These are phyloP conservation scores for Acrobeloides nanus DNA, from an alignment of 2,888 invertebrate genomes.

Conservation along the genomic window DNA sequence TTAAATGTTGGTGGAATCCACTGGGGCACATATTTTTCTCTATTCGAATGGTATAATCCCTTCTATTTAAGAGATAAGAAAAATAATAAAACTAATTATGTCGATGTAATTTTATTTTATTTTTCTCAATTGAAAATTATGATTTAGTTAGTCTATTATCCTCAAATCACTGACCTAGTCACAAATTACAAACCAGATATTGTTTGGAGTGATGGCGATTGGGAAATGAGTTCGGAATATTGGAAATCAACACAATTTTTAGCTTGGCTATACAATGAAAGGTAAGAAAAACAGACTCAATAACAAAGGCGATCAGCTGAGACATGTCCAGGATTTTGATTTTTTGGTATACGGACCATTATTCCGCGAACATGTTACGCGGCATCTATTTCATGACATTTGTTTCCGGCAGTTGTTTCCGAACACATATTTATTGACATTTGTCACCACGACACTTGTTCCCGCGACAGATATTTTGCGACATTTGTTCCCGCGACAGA, in stretches of 20 bases:
- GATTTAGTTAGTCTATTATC: constrained; percentile 34
- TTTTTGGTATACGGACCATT: too few species aligned
- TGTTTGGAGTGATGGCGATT: constrained; percentile 85
- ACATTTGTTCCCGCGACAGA: too few species aligned
- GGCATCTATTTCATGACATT: too few species aligned
- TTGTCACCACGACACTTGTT: too few species aligned
- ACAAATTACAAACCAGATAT: constrained; percentile 63
- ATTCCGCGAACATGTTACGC: too few species aligned
- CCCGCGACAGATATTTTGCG: too few species aligned
- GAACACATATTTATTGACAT: too few species aligned
- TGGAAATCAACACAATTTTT: constrained; percentile 77
- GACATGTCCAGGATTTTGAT: too few species aligned
- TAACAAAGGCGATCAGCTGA: too few species aligned
- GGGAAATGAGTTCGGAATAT: constrained; percentile 68
- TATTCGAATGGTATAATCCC: constrained; percentile 51
- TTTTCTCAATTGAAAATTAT: background rate
- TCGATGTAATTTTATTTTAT: constrained; percentile 52
- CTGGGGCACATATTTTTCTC: constrained; percentile 51
- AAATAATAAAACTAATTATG: constrained; percentile 21
- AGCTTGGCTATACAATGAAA: constrained; percentile 82
- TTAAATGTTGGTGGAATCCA: too few species aligned
- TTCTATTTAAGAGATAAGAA: constrained; percentile 33
- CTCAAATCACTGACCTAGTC: constrained; percentile 53
- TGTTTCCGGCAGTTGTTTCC: too few species aligned
- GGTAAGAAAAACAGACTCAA: too few species aligned